Conservation (phyloP, 1,140 invertebrate genomes). For the Riptortus pedestris region DNA sequence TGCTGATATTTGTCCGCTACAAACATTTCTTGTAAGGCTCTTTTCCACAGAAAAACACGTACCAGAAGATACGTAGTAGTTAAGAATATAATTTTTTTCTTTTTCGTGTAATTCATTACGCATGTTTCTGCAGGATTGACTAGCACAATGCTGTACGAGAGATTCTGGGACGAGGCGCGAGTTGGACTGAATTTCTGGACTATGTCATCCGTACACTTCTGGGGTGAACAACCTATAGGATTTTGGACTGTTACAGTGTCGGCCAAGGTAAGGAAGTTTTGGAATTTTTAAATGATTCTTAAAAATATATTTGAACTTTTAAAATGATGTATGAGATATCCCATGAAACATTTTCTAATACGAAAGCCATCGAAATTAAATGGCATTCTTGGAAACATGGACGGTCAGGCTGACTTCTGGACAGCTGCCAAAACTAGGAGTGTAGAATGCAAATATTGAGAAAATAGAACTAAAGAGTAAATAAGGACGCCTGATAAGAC, state of each 20-base stretch:
- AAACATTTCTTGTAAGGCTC: too few species aligned
- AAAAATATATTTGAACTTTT: background rate
- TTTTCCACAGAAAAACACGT: too few species aligned
- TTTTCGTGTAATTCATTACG: background rate
- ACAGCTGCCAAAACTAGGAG: too few species aligned
- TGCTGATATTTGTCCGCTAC: too few species aligned
- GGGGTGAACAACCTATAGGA: constrained; percentile 75
- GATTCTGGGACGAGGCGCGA: constrained; percentile 56
- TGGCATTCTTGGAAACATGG: background rate
- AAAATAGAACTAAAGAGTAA: too few species aligned
- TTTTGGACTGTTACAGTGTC: constrained; percentile 56
- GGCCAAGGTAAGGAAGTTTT: constrained; percentile 46
- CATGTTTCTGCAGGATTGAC: constrained; percentile 47
- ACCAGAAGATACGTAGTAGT: too few species aligned
- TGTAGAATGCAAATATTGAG: too few species aligned
- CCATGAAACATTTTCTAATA: background rate
- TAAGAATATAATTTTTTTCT: background rate
- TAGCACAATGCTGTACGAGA: constrained; percentile 54
- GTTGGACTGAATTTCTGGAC: constrained; percentile 73
- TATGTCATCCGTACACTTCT: constrained; percentile 82
- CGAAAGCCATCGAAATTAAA: background rate
- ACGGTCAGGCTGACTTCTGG: too few species aligned
- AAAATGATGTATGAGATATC: background rate
- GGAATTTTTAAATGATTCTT: background rate
- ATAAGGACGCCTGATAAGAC: too few species aligned